Base-by-base conservation (phyloP, 2,797 vertebrate genomes). In the Gorsachius magnificus region DNA sequence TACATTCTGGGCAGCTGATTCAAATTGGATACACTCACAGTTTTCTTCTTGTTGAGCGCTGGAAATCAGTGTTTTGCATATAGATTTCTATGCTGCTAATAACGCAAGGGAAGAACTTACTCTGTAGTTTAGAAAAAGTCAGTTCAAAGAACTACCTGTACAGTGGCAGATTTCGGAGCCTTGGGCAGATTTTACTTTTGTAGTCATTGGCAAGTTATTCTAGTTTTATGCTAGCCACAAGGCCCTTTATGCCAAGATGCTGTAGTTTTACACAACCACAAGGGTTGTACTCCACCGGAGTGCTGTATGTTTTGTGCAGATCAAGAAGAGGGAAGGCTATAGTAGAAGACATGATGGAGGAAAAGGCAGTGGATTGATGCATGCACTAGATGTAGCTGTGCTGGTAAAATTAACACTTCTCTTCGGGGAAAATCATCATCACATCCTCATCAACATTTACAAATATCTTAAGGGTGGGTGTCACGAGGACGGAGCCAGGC, bases 281-380 rank as follows among this genome's bases (percentile, higher is more conserved):
- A 3, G 63, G 54, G 41, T 10, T 56, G 43, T 6, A 31, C 45
- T 33, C 22, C 58, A 16, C 24, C 36, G 0, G 16, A 33, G 60
- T 1, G n/a, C 33, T 3, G 16, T 6, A 7, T 3, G 0, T 14
- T 18, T 8, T 7, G 16, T 50, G 35, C 2, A 1, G 28, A 1
- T 17, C 21, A 14, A 45, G 68, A 15, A 25, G 11, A 57, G 46
- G 41, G 83, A 41, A 64, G 45, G 31, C 8, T 16, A 53, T 10
- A 7, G 25, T 11, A 20, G 78, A 10, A 71, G 38, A 5, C 8
- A 3, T 4, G 7, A 14, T 13, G 46, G 29, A 31, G 57, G 58
- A 51, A 53, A 51, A 53, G 33, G 50, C 45, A 15, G 38, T 4
- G 16, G 31, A 1, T 29, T 29, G 74, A 16, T 65, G 43, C 29